A percentile compares a stretch with the other conserved stretches of the same genome.
phyloP scores from a whole-genome alignment of 2,888 invertebrate species.

The Ditylenchus weischeri region DNA sequence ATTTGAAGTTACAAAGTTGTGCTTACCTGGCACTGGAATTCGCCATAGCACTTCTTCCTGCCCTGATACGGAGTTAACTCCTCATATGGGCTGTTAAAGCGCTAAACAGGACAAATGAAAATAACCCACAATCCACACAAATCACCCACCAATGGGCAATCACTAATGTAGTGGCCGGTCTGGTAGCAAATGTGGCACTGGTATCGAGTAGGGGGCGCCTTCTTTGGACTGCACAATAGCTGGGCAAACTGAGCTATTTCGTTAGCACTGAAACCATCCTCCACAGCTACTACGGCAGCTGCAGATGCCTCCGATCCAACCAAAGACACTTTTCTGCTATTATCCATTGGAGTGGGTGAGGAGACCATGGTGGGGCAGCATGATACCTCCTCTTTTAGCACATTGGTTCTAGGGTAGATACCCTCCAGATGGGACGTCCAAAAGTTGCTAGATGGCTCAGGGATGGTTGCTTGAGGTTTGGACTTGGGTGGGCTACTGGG shows the following conservation, averaged over 20 bases:
- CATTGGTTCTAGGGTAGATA: no score
- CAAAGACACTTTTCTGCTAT: no score
- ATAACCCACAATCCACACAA: background rate
- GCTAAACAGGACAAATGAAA: conserved; percentile 36
- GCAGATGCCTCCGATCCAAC: conserved; percentile 9
- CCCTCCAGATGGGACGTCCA: no score
- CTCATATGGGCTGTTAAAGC: conserved; percentile 56
- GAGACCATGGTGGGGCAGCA: no score
- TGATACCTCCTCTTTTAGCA: no score
- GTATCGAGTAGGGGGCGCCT: conserved; percentile 54
- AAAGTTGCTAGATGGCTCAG: no score
- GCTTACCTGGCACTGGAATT: conserved; percentile 43
- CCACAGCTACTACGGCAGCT: conserved; percentile 32
- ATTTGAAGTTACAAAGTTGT: conserved; percentile 14
- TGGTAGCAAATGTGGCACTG: conserved; percentile 57
- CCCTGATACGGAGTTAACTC: conserved; percentile 58
- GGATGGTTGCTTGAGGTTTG: no score
- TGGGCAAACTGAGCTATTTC: conserved; percentile 56
- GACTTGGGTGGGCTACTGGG: no score
- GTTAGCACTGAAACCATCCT: conserved; percentile 53
- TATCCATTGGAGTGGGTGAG: no score
- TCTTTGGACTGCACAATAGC: conserved; percentile 56
- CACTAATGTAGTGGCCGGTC: conserved; percentile 55
- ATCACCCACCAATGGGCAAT: conserved; percentile 48
- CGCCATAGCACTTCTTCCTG: conserved; percentile 58